Evolutionary conservation across 2,113 vertebrate genomes (phyloP).

Genomic region (Microcebus jonahi): DNA sequence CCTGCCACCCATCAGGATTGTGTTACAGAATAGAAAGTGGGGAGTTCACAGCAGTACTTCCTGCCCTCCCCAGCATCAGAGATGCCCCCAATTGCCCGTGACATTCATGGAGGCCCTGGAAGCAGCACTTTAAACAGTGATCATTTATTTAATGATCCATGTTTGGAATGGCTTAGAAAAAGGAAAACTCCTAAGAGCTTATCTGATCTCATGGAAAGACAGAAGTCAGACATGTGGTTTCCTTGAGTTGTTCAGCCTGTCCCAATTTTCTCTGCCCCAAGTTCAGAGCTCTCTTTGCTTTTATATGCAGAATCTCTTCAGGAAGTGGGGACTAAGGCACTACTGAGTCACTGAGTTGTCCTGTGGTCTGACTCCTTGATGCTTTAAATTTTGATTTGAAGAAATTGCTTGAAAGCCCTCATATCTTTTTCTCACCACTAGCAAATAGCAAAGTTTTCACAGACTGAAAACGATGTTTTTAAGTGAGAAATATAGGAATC

Average conservation of each 20-base stretch:
- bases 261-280: not conserved
- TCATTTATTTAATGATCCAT: not conserved
- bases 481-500: conserved; percentile 43
- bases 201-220: not conserved
- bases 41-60: not conserved
- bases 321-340: not conserved
- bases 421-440: not conserved
- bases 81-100: not conserved
- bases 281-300: not conserved
- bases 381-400: conserved; percentile 7
- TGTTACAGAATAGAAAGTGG: not conserved
- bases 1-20: not conserved
- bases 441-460: conserved; percentile 54
- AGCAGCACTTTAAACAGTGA: not conserved
- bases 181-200: not conserved
- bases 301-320: not conserved
- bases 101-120: not conserved
- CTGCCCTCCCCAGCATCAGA: not conserved
- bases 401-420: conserved; percentile 7
- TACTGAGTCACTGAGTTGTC: not conserved
- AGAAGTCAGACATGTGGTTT: not conserved
- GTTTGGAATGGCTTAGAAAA: not conserved
- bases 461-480: conserved; percentile 26
- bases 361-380: not conserved
- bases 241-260: not conserved